These are phyloP conservation scores for Clupea harengus DNA, from an alignment of 2,113 vertebrate genomes.

Conservation along the genomic window DNA sequence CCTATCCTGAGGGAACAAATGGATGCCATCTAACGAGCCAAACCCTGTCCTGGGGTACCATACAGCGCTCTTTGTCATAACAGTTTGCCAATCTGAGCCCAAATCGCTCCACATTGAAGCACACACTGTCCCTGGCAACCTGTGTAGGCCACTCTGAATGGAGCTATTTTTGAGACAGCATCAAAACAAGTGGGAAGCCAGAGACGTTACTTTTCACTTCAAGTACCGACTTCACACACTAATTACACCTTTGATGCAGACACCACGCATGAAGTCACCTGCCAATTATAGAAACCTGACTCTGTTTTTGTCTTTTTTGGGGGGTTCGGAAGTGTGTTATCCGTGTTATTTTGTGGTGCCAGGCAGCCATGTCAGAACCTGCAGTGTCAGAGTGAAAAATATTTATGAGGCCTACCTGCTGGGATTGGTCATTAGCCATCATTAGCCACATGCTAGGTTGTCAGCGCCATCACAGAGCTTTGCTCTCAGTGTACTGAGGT, in stretches of 20 bases:
- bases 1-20: neutral
- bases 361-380: neutral
- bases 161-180: neutral
- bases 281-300: neutral
- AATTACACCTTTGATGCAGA: neutral
- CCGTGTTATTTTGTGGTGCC: neutral
- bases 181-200: neutral
- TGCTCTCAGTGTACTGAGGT: neutral
- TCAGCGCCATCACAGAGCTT: neutral
- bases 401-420: neutral
- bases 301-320: neutral
- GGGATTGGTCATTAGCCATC: neutral
- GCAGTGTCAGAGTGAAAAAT: neutral
- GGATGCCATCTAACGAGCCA: neutral
- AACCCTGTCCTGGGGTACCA: neutral
- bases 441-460: neutral
- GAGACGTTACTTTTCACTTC: neutral
- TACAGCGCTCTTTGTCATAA: neutral
- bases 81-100: neutral
- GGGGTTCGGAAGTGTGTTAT: neutral
- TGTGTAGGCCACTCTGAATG: neutral
- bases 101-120: neutral
- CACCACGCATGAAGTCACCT: neutral
- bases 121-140: conserved; percentile 4
- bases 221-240: neutral